These are phyloP conservation scores for Gavia stellata DNA, from an alignment of 2,113 vertebrate genomes.

Conservation along the genomic window DNA sequence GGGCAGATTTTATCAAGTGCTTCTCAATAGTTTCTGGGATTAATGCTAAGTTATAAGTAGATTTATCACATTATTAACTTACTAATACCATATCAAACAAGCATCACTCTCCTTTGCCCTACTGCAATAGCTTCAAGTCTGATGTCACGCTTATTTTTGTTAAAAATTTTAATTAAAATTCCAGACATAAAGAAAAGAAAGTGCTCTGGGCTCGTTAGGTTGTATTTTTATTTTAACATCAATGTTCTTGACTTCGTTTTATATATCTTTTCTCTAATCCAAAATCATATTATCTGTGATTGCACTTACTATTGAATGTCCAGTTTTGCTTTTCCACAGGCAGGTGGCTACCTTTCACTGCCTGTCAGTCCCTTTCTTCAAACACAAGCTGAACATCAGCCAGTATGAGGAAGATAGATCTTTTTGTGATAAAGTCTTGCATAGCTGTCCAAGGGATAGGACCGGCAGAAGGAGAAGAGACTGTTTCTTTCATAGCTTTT, in stretches of 20 bases:
- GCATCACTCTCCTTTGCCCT: neutral
- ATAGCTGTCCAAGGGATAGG: neutral
- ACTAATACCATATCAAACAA: conserved; percentile 47
- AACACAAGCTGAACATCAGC: neutral
- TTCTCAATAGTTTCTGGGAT: conserved; percentile 56
- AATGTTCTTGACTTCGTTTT: neutral
- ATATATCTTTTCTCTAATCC: neutral
- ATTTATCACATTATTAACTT: conserved; percentile 62
- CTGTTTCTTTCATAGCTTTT: neutral
- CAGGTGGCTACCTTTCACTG: conserved; percentile 15
- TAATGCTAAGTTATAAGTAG: conserved; percentile 57
- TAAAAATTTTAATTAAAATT: conserved; percentile 4
- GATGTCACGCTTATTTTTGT: conserved; percentile 20
- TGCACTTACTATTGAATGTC: neutral
- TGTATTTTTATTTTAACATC: neutral
- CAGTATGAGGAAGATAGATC: neutral
- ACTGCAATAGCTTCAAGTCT: conserved; percentile 16
- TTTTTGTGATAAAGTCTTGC: neutral
- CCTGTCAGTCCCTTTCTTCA: neutral
- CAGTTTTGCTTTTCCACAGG: neutral
- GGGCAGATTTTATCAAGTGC: conserved; percentile 63
- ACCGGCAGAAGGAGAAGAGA: neutral
- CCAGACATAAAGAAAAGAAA: neutral
- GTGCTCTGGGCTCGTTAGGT: neutral
- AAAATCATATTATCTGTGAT: neutral